Base-by-base conservation (phyloP, 2,888 invertebrate genomes). In the Mimachlamys varia region DNA sequence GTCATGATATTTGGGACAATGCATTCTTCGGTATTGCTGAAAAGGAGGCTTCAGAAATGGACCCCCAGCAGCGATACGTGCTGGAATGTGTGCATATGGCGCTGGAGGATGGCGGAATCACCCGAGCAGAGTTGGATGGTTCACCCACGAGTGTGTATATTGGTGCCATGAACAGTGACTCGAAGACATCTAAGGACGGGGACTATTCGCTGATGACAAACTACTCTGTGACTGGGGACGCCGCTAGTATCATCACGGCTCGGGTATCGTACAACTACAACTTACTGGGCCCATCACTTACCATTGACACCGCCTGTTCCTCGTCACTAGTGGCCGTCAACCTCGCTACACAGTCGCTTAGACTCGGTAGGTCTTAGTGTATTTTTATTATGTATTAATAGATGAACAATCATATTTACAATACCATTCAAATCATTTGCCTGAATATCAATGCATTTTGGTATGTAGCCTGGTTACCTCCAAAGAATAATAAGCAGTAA, bases 281-380 rank as follows among this genome's bases (percentile, higher is more conserved):
- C 91, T 91, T 95, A 5, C 92, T 92, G 7, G 95, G 95, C 3
- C 94, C 95, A 2, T 92, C 94, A 50, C 76, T 95, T 87, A 91
- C 93, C 0, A 87, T 95, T 1, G 95, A 95, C 90, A 95, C 95
- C 0, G 95, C 95, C 22, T 95, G 95, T 89, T 95, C 95, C 0
- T 94, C 95, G 13, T 92, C 93, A 7, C 87, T 94, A 38, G 92
- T 94, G 2, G 93, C 95, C 19, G 91, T 95, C 17, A 93, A 94
- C 76, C 49, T 95, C 91, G 96, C 95, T 10, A 90, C 94, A 5
- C 94, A 95, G 88, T 93, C 93, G 27, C 38, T 94, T 5, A 90
- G 89, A 90, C 58, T 89, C 19, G 92, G 92, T 93, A 90, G 55
- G 89, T 22, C 0, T 2, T 50, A 7, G 50, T 50, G 7, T 50